Conservation (phyloP, 2,797 vertebrate genomes). For the Chiloscyllium punctatum region DNA sequence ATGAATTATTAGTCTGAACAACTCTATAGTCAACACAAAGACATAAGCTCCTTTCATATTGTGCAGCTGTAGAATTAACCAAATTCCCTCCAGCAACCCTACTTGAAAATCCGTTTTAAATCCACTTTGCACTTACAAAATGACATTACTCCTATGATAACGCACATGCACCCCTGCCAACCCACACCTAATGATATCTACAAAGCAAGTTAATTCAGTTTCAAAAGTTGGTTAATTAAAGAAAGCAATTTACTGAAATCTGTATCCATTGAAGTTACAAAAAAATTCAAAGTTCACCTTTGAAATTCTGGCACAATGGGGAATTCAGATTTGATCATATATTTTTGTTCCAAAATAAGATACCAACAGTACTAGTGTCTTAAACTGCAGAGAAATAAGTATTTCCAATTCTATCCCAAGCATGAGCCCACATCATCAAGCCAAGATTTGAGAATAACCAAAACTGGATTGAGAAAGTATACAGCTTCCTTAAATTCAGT, state of each 20-base stretch:
- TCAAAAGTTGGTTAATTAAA: background rate
- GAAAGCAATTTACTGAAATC: background rate
- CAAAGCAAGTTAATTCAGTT: background rate
- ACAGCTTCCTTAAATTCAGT: background rate
- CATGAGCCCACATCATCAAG: background rate
- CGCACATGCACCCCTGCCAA: background rate
- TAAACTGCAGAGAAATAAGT: background rate
- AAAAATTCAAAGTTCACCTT: background rate
- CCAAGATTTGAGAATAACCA: background rate
- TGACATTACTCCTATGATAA: background rate
- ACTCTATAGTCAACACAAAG: background rate
- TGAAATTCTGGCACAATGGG: background rate
- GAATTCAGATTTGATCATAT: background rate
- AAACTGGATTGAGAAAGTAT: background rate
- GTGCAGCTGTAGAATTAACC: background rate
- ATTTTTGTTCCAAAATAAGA: background rate
- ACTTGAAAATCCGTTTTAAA: background rate
- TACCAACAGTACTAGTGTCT: background rate
- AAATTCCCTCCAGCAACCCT: no score
- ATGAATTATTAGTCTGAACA: background rate
- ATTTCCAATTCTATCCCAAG: background rate
- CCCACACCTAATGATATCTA: background rate
- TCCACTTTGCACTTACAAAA: background rate
- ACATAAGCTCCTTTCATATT: background rate
- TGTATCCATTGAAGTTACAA: background rate